phyloP scores from a whole-genome alignment of 2,797 vertebrate species.

The Lagocephalus sceleratus region DNA sequence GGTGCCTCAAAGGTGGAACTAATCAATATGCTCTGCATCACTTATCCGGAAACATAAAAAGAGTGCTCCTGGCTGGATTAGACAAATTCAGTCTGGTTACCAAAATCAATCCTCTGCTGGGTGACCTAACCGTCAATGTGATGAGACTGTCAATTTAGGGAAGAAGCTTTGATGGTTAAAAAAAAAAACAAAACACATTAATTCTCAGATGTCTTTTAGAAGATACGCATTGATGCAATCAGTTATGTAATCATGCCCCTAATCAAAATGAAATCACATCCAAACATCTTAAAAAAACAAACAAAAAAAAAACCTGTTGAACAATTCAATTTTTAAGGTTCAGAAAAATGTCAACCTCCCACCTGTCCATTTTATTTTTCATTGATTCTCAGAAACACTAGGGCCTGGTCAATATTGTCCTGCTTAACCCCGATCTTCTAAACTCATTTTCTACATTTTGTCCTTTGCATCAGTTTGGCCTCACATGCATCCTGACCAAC shows the following conservation, averaged over 20 bases:
- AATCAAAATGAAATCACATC: too few relatives aligned
- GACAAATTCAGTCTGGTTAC: conserved; percentile 46
- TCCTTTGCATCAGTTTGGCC: too few relatives aligned
- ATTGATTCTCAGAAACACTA: too few relatives aligned
- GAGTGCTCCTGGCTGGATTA: conserved; percentile 58
- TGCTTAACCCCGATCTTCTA: too few relatives aligned
- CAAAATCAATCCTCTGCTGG: conserved; percentile 53
- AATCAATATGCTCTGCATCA: conserved; percentile 65
- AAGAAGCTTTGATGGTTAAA: conserved; percentile 39
- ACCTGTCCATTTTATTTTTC: too few relatives aligned
- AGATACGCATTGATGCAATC: too few relatives aligned
- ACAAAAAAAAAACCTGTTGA: background rate
- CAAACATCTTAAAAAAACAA: background rate
- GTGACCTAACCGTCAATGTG: conserved; percentile 32
- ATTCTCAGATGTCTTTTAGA: background rate
- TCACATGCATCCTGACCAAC: too few relatives aligned
- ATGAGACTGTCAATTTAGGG: conserved; percentile 34
- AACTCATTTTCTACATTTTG: too few relatives aligned
- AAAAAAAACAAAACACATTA: conserved; percentile 5
- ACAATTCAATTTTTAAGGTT: too few relatives aligned
- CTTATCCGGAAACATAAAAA: conserved; percentile 42
- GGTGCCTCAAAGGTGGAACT: conserved; percentile 50
- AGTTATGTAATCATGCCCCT: too few relatives aligned
- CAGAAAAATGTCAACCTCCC: too few relatives aligned
- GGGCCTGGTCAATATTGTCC: too few relatives aligned